Evolutionary conservation across 2,113 vertebrate species (phyloP), one percentile per base, ranked within the genome.

Genomic region (Oryzias celebensis): DNA sequence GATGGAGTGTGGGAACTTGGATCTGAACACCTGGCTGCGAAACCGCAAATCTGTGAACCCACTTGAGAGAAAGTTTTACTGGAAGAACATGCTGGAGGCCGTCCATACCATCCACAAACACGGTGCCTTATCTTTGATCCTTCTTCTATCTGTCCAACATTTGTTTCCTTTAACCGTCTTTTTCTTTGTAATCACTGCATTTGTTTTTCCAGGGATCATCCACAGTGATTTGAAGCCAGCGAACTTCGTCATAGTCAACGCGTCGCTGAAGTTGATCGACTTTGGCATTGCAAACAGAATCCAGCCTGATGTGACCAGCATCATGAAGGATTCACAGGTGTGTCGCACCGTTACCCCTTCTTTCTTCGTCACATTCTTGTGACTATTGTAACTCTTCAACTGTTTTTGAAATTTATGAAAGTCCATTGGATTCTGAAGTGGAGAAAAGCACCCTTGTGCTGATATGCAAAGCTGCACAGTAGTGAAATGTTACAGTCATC

Each of bases 61-160:
- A 0, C 81, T 96, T 86, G 97, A 99, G 75, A 91, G 96, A 36
- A 98, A 98, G 83, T 95, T 95, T 73, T 99, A 96, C 82, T 99
- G 97, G 97, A 95, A 94, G 90, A 95, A 99, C 72, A 99, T 99
- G 96, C 87, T 98, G 85, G 96, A 99, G 84, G 97, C 97, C 17
- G 96, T 98, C 78, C 89, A 96, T 23, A 96, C 95, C 64, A 98
- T 99, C 74, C 97, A 99, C 75, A 93, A 95, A 83, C 92, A 98
- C 47, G 97, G 97, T 98, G 46, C n/a, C 49, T 26, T 46, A 31
- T 55, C 23, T 76, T 14, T 61, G 2, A 28, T 3, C 1, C n/a
- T 31, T 36, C 15, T 24, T 14, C 13, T 18, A 10, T 26, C 14
- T 14, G 24, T 41, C 22, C 22, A 12, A 23, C 13, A 13, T 3